A percentile compares a stretch with the other conserved stretches of the same genome.
phyloP scores from a whole-genome alignment of 64 coral and sea anemone genomes.

The Stichodactyla mertensii region DNA sequence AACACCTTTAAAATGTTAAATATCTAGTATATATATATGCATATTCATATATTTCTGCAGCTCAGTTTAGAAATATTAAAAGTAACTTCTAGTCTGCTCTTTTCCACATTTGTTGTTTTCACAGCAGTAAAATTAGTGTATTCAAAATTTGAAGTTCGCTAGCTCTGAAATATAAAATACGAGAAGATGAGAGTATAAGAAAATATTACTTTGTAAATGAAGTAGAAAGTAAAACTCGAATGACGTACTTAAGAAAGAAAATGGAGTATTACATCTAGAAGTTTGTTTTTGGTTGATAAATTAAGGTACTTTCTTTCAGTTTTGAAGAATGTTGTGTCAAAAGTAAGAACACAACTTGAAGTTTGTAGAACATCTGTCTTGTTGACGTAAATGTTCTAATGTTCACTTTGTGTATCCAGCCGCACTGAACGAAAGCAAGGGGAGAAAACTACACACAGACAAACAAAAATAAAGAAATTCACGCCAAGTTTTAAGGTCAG shows the following conservation, averaged over 20 bases:
- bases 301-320: neutral
- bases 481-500: no score
- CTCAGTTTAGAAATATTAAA: no score
- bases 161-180: neutral
- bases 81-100: no score
- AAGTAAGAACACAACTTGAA: neutral
- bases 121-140: no score
- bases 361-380: neutral
- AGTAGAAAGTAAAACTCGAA: neutral
- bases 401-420: neutral
- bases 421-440: no score
- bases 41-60: no score
- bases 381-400: neutral
- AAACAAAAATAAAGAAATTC: neutral
- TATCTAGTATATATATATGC: neutral
- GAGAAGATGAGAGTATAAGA: neutral
- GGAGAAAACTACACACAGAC: neutral
- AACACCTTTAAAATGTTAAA: neutral
- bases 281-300: neutral
- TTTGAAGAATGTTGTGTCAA: conserved; percentile 3
- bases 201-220: neutral
- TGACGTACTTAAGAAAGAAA: neutral
- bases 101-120: no score
- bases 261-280: neutral
- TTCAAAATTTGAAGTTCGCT: neutral